Percentiles rank a stretch among this genome's conserved stretches.
Conservation (phyloP, 2,113 vertebrate genomes). For the Hippolais icterina region DNA sequence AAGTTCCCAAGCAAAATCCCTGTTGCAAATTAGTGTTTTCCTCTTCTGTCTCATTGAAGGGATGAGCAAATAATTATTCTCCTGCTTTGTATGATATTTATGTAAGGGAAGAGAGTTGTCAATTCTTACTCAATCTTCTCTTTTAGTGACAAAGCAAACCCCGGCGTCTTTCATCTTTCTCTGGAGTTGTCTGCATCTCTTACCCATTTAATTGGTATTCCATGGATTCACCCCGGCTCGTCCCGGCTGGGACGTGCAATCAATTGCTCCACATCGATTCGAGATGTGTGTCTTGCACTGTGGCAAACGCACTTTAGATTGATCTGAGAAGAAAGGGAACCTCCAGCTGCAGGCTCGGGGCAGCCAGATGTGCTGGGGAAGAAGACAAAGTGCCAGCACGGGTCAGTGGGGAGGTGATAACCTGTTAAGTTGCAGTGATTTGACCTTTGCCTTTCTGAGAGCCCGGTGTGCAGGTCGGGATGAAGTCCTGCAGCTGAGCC, state of each 20-base stretch:
- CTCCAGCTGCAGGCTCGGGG: not conserved
- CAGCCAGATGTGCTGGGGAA: not conserved
- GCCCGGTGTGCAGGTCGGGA: accelerated
- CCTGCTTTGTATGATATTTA: not conserved
- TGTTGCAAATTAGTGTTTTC: not conserved
- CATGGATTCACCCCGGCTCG: accelerated
- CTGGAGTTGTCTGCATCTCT: not conserved
- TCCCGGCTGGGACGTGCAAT: not conserved
- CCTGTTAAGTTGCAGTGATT: not conserved
- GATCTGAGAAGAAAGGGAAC: not conserved
- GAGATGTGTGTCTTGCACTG: not conserved
- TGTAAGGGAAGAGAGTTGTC: not conserved
- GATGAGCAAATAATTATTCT: not conserved
- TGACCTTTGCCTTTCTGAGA: not conserved
- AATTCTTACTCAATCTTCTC: not conserved
- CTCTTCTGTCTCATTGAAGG: not conserved
- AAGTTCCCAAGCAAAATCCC: not conserved
- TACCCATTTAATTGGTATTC: not conserved
- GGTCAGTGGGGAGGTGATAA: not conserved
- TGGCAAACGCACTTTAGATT: not conserved
- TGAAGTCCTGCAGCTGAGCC: not conserved
- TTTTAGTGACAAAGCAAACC: not conserved
- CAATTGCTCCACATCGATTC: accelerated
- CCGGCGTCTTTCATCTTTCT: not conserved
- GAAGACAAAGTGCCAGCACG: accelerated